Base-by-base conservation (phyloP, 1,140 invertebrate genomes). In the Agrilus planipennis region DNA sequence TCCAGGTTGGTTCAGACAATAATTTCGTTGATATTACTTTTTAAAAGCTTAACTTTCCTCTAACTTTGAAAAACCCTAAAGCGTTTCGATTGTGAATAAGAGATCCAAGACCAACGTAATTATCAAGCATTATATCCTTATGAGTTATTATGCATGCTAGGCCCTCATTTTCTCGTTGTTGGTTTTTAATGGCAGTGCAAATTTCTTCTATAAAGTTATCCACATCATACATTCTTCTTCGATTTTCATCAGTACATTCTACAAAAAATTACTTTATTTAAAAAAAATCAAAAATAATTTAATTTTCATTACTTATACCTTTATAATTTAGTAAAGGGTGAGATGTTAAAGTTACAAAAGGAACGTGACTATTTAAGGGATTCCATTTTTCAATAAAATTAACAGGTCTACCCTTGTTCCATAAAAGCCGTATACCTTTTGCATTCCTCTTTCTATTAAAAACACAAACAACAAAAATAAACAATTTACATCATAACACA, bases 21-120 rank as follows among this genome's bases (percentile, higher is more conserved):
- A n/a, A n/a, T n/a, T n/a, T n/a, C n/a, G n/a, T n/a, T n/a, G n/a
- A n/a, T n/a, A n/a, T n/a, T n/a, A n/a, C n/a, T 18, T 18, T 44
- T 75, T 75, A 89, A 60, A 89, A 90, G 57, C 84, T 87, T 51
- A 89, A 75, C 63, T 84, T 84, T 34, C 84, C 84, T 45, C 85
- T 71, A 28, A 87, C 78, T 65, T 86, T 86, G 60, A 85, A 88
- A 62, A 86, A 90, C 10, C 87, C 87, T 51, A 89, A 65, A 34
- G 75, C 72, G 47, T 81, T 83, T 50, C 81, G 79, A 62, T 90
- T 90, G 56, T 85, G 84, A n/a, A 90, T 69, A 11, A 88, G 57
- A 2, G 85, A 83, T 4, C 76, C 72, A 14, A 89, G 47, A 9
- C 84, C 83, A 1, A 84, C 65, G 52, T 89, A 89, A 58, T 79